These are phyloP conservation scores for Thereva nobilitata DNA, from an alignment of 2,888 invertebrate genomes.

Conservation along the genomic window DNA sequence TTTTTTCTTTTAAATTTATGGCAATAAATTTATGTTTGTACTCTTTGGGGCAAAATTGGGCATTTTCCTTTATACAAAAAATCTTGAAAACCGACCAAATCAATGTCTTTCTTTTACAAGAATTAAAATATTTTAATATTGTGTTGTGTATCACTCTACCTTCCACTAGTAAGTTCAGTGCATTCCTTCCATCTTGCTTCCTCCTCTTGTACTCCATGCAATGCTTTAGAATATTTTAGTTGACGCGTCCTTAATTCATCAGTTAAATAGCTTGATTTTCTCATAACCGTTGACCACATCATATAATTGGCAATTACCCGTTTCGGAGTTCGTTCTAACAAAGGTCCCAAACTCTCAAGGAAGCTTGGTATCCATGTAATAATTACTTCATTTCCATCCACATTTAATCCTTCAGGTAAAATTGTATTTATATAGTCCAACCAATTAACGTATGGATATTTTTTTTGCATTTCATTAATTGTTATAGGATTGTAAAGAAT, in stretches of 20 bases:
- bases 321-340: constrained; percentile 50
- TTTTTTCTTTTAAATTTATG: too few relatives aligned
- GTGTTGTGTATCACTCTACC: constrained; percentile 57
- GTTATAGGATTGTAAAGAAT: constrained; percentile 89
- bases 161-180: constrained; percentile 72
- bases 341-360: constrained; percentile 67
- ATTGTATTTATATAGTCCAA: constrained; percentile 76
- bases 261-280: constrained; percentile 74
- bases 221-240: constrained; percentile 72
- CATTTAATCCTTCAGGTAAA: constrained; percentile 64
- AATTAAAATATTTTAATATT: too few relatives aligned
- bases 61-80: too few relatives aligned
- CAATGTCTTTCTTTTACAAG: too few relatives aligned
- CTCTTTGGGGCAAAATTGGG: too few relatives aligned
- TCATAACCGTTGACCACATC: constrained; percentile 81
- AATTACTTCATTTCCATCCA: constrained; percentile 69
- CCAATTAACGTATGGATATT: constrained; percentile 62
- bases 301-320: constrained; percentile 77
- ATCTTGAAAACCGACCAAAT: too few relatives aligned
- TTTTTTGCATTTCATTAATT: constrained; percentile 68
- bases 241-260: constrained; percentile 73
- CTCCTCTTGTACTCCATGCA: constrained; percentile 76
- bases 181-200: constrained; percentile 87
- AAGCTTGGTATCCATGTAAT: constrained; percentile 81
- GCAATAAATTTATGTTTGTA: too few relatives aligned